These are phyloP conservation scores for Dolichopus griseipennis DNA, from an alignment of 2,888 invertebrate species.

Conservation along the genomic window DNA sequence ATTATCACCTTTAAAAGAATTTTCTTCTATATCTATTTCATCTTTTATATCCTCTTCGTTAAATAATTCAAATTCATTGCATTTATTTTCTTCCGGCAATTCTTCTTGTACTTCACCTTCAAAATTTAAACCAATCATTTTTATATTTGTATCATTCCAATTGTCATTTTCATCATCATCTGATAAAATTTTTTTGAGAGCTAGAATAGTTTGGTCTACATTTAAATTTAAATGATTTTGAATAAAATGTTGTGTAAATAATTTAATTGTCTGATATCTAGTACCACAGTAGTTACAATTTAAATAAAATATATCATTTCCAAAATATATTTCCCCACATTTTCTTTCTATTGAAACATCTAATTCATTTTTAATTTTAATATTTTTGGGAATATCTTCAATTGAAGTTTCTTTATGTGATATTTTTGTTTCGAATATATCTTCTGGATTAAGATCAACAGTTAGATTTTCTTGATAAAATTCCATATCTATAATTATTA, in stretches of 20 bases:
- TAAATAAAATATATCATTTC: neutral
- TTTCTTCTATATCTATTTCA: no score
- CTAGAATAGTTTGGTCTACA: slow-evolving; percentile 3
- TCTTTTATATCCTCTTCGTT: no score
- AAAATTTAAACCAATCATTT: neutral
- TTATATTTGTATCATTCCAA: neutral
- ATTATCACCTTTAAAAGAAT: no score
- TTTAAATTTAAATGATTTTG: neutral
- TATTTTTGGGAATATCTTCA: no score
- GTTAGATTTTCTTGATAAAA: no score
- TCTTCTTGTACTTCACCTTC: neutral
- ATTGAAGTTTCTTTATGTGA: no score
- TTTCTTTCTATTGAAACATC: neutral
- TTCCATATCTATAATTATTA: no score
- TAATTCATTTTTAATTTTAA: neutral
- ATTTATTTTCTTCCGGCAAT: neutral
- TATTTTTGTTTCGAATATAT: no score
- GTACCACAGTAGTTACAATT: neutral
- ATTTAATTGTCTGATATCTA: neutral
- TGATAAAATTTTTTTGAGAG: neutral
- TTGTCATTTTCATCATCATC: neutral
- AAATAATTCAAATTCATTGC: neutral
- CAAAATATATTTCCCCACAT: neutral
- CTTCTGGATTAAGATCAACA: no score
- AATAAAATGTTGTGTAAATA: neutral